These are phyloP conservation scores for Acipenser transmontanus DNA, from an alignment of 2,797 vertebrate species.

Conservation along the genomic window DNA sequence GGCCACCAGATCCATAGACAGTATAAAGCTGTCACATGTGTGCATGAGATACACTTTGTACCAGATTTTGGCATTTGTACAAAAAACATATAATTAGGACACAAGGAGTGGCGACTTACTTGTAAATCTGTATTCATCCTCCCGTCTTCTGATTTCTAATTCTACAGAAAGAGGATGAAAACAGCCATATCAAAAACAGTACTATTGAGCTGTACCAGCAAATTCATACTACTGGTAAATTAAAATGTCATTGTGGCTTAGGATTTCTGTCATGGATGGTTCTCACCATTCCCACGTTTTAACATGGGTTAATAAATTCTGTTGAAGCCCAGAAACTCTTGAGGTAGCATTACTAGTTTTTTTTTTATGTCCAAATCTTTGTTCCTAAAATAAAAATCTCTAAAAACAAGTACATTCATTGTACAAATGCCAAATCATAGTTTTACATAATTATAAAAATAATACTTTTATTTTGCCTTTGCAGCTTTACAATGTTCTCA, in stretches of 20 bases:
- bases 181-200: conserved; percentile 51
- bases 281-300: conserved; percentile 14
- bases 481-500: not conserved
- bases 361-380: not conserved
- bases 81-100: conserved; percentile 35
- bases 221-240: not conserved
- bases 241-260: not conserved
- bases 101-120: conserved; percentile 80
- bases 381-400: too few species aligned
- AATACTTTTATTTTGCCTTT: not conserved
- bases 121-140: conserved; percentile 99
- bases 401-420: conserved; percentile 25
- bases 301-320: not conserved
- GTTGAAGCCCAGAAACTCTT: not conserved
- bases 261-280: not conserved
- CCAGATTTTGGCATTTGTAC: conserved; percentile 55
- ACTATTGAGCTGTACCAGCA: not conserved
- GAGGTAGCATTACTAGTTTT: not conserved
- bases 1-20: not conserved
- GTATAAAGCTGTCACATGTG: not conserved
- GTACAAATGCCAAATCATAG: conserved; percentile 62
- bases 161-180: conserved; percentile 85
- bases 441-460: not conserved
- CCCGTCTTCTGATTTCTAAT: conserved; percentile 97
- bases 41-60: not conserved